phyloP scores from a whole-genome alignment of 2,888 invertebrate species.

The Alviniconcha strummeri region DNA sequence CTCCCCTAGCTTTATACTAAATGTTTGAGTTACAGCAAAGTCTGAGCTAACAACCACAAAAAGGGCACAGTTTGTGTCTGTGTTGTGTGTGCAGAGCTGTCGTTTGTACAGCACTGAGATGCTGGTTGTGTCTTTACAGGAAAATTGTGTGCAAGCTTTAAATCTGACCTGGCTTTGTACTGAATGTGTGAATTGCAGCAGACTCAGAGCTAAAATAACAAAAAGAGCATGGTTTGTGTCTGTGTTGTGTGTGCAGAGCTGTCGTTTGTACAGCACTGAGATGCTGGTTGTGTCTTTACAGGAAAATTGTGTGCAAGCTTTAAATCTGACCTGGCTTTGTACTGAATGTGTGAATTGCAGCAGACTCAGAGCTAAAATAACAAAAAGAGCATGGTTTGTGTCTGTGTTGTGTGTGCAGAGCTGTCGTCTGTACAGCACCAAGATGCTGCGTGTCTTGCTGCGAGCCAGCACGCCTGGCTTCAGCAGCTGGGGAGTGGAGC shows the following conservation, averaged over 20 bases:
- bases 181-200: neutral
- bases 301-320: too few relatives aligned
- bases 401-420: constrained; percentile 50
- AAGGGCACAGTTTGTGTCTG: neutral
- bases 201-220: neutral
- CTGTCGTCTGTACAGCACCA: constrained; percentile 88
- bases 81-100: neutral
- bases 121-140: too few relatives aligned
- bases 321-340: too few relatives aligned
- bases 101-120: too few relatives aligned
- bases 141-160: too few relatives aligned
- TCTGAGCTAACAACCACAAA: too few relatives aligned
- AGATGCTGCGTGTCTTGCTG: constrained; percentile 90
- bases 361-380: neutral
- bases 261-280: too few relatives aligned
- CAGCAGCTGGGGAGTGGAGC: constrained; percentile 86
- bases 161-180: neutral
- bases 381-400: neutral
- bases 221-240: neutral
- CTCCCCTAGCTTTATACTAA: too few relatives aligned
- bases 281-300: too few relatives aligned
- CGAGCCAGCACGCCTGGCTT: constrained; percentile 76
- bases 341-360: neutral
- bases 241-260: neutral
- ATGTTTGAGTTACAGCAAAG: too few relatives aligned